Evolutionary conservation across 2,888 invertebrate genomes (phyloP), one percentile per base, ranked within the genome.

Genomic region (Melanchra persicariae): DNA sequence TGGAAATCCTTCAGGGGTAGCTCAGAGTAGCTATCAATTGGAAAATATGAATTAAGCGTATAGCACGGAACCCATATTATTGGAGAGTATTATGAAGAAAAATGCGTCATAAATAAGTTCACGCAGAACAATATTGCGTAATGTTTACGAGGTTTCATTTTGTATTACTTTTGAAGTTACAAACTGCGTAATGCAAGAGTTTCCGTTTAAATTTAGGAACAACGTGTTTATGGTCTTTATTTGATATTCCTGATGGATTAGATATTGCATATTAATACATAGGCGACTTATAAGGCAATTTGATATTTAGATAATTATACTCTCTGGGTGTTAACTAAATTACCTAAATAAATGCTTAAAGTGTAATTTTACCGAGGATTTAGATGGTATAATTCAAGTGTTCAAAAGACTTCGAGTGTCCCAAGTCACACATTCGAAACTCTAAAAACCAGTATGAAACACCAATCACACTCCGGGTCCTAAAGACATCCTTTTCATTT

Each of bases 71-170:
- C 22, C 4, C 9, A 22, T 30, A 40, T 49, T 74, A 52, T 34
- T 59, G 30, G 6, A 59, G 22, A 9, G 22, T 52, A 17, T 24
- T 54, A 34, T 19, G 4, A 66, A 12, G n/a, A 49, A 67, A 65
- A 65, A 66, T 30, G 17, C 15, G 17, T 12, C 37, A 1, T 19
- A 68, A 47, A 47, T 69, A 51, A 52, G n/a, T 45, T 58, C 30
- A 51, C 30, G 43, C n/a, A 34, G 15, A 69, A 52, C 24, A 51
- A 51, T 59, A 47, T 40, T 30, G 43, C 52, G 24, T 68, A 47
- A 70, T 63, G 34, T 59, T 70, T 77, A 77, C 70, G 70, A 75
- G 43, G 22, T 70, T 49, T 62, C 19, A 47, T 69, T 62, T 70
- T 58, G 22, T 59, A 37, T 63, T 77, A 54, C n/a, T 58, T 78